These are phyloP conservation scores for Rhynchomys soricoides DNA, from an alignment of 2,113 vertebrate genomes.

Conservation along the genomic window DNA sequence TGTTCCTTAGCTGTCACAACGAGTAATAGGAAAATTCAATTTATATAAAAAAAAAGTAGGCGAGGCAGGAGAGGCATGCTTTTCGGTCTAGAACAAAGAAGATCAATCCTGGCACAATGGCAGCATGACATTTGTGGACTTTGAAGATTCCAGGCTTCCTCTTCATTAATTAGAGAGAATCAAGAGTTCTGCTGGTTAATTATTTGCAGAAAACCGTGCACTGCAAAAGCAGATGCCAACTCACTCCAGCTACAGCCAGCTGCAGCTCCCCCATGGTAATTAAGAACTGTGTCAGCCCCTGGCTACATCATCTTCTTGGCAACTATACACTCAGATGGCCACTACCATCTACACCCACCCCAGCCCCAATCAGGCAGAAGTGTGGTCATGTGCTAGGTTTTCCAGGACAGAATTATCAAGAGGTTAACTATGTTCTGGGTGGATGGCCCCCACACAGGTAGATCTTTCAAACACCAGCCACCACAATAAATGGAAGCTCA, in stretches of 20 bases:
- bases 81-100: slow-evolving; percentile 66
- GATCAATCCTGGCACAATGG: slow-evolving; percentile 73
- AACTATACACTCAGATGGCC: slow-evolving; percentile 14
- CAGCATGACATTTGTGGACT: slow-evolving; percentile 76
- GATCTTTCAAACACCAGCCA: slow-evolving; percentile 5
- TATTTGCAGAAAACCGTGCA: slow-evolving; percentile 79
- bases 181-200: slow-evolving; percentile 80
- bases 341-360: neutral
- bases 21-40: slow-evolving; percentile 75
- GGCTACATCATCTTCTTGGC: neutral
- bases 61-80: slow-evolving; percentile 67
- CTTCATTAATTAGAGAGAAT: slow-evolving; percentile 82
- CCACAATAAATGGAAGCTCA: neutral
- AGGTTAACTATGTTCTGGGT: neutral
- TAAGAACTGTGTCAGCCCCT: slow-evolving; percentile 48
- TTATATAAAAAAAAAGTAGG: slow-evolving; percentile 78
- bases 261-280: slow-evolving; percentile 70
- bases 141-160: slow-evolving; percentile 77
- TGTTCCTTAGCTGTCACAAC: slow-evolving; percentile 80
- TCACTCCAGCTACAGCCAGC: slow-evolving; percentile 58
- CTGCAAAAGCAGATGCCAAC: slow-evolving; percentile 74
- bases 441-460: neutral
- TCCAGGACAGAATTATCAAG: neutral
- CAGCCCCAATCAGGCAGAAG: neutral
- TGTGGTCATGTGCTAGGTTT: neutral